Base-by-base conservation (phyloP, 2,113 vertebrate species). In the Lycaon pictus region DNA sequence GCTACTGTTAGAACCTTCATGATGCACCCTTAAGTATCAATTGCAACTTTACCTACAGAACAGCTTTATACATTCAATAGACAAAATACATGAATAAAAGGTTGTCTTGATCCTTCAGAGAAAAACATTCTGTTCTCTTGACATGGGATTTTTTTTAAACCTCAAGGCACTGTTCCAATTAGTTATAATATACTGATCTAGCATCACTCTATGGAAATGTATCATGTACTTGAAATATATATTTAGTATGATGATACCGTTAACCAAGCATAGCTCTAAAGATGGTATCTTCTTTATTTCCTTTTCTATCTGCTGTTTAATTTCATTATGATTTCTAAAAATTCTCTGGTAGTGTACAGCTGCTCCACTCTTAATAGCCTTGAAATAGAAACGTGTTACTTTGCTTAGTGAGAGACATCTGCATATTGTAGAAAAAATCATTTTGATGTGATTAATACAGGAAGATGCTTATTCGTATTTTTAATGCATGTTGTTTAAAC, bases 301-400 rank as follows among this genome's bases (percentile, higher is more conserved):
- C 97, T 97, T 98, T 96, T 96, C 95, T 98, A 88, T 98, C 90
- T 95, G 96, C 95, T 76, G 88, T 96, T 98, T 98, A 99, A 98
- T 98, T 99, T 99, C 98, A 98, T 98, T 98, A 97, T 95, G 90
- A 98, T 97, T 98, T 98, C 97, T 90, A 98, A 99, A 98, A 98
- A 98, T 96, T 98, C 97, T 97, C 98, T 97, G 97, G 96, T 97
- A 97, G 92, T 72, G 85, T 98, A 98, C 99, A 99, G 98, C 98
- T 99, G 99, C 98, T 98, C 88, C 94, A 93, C 95, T 96, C 98
- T 98, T 98, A 99, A 98, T 97, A 98, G 98, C 98, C 97, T 98
- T 98, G 98, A 99, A 99, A 99, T 97, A 99, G 98, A 98, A 98
- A 98, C 92, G 98, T 98, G 98, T 98, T 98, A 98, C 97, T 98